phyloP scores from a whole-genome alignment of 2,113 vertebrate species.

The Petrocephalus microphthalmus region DNA sequence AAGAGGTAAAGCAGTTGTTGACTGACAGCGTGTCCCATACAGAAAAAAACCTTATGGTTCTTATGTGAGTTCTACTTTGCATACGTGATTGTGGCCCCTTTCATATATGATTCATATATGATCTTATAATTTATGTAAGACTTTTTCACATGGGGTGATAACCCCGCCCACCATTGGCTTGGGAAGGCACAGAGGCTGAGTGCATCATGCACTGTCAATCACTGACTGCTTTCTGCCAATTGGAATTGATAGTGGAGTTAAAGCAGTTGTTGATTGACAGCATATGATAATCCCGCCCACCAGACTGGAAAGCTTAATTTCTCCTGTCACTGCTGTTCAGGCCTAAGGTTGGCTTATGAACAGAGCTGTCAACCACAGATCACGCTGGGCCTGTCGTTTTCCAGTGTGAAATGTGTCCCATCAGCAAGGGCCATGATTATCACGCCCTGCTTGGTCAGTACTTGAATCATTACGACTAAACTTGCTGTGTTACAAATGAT shows the following conservation, averaged over 20 bases:
- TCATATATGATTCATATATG: no score
- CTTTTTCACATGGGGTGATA: no score
- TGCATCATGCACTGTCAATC: not conserved
- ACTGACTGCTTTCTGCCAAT: not conserved
- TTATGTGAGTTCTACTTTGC: no score
- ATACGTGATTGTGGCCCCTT: no score
- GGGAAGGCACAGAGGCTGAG: no score
- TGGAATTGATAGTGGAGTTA: not conserved
- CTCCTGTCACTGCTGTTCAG: not conserved
- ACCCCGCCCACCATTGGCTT: not conserved
- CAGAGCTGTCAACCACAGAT: not conserved
- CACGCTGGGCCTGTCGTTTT: not conserved
- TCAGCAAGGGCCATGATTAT: not conserved
- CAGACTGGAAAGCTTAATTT: not conserved
- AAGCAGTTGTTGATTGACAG: not conserved
- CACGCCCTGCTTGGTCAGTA: not conserved
- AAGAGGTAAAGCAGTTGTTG: not conserved
- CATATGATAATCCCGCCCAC: not conserved
- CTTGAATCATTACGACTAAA: not conserved
- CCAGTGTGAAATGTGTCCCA: not conserved
- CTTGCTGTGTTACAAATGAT: not conserved
- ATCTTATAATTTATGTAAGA: no score
- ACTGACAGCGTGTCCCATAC: not conserved
- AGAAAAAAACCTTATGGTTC: no score
- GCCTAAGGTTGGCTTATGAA: not conserved